Evolutionary conservation across 2,113 vertebrate genomes (phyloP), one percentile per base, ranked within the genome.

Genomic region (Leptocoma aspasia): DNA sequence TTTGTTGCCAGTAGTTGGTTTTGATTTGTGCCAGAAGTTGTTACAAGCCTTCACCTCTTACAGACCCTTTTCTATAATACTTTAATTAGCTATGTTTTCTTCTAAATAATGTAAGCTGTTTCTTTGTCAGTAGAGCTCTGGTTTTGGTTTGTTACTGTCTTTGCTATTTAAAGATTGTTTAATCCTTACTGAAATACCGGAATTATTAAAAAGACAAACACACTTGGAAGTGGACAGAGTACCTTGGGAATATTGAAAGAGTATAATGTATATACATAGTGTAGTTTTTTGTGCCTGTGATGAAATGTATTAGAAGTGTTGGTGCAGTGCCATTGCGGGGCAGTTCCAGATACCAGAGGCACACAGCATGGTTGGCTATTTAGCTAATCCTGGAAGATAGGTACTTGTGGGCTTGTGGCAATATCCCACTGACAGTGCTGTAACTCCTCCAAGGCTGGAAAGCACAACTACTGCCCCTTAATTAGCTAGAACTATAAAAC

Each of bases 301-400:
- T 64, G 63, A 42, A 88, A 44, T 11, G 5, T 49, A 49, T 44
- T 26, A 61, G 31, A 69, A 70, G 28, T 39, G 31, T 35, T 93
- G 81, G 47, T 89, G 16, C 10, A 9, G 19, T 72, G 88, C 80
- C 73, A n/a, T 61, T 79, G 35, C 35, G 37, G 52, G 82, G 59
- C 45, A 70, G 52, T 68, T 82, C 61, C 65, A 79, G 68, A 24
- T 35, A 79, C 57, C 66, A 78, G 91, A 88, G 86, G 84, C 80
- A 78, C 75, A 41, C 47, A 90, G 73, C 77, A 69, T 78, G 92
- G 69, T 87, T 77, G 75, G 66, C 59, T 83, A 10, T 80, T 81
- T 94, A 85, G 80, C 77, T 96, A 75, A 92, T 89, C 80, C 73
- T 95, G 10, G 50, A 73, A 78, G 69, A 75, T 17, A 81, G 54